phyloP scores from a whole-genome alignment of 2,113 vertebrate species.

The rabbit (Oryctolagus cuniculus) region DNA sequence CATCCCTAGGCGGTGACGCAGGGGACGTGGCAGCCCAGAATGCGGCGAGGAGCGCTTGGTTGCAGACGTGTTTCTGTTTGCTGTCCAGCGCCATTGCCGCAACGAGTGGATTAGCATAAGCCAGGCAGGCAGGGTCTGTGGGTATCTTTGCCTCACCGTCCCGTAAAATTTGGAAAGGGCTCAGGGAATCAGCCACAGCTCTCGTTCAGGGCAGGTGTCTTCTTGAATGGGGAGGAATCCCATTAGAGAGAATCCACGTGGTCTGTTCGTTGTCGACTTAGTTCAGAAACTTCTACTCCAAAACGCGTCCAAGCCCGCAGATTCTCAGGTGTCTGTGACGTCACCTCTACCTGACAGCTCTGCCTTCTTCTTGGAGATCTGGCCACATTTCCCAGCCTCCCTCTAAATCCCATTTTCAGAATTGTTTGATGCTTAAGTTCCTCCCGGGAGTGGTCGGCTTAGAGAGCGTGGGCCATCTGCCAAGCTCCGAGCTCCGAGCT shows the following conservation, averaged over 20 bases:
- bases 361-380: constrained; percentile 7
- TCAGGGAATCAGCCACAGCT: not conserved
- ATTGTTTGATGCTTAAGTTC: not conserved
- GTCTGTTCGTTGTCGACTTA: constrained; percentile 34
- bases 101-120: not conserved
- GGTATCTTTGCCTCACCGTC: not conserved
- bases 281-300: constrained; percentile 35
- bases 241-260: not conserved
- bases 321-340: constrained; percentile 18
- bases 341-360: constrained; percentile 63
- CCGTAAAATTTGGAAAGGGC: not conserved
- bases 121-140: not conserved
- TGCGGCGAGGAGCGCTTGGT: not conserved
- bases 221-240: constrained; percentile 48
- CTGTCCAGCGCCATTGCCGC: not conserved
- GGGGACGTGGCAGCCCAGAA: not conserved
- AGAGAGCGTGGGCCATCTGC: not conserved
- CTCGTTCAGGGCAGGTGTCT: constrained; percentile 43
- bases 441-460: constrained; percentile 44
- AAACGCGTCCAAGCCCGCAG: not conserved
- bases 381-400: not conserved
- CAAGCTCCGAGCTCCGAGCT: constrained; percentile 9
- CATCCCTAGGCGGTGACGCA: not conserved
- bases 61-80: not conserved
- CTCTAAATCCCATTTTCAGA: constrained; percentile 27